These are phyloP conservation scores for Glossophaga mutica DNA, from an alignment of 2,797 vertebrate species.

Conservation along the genomic window DNA sequence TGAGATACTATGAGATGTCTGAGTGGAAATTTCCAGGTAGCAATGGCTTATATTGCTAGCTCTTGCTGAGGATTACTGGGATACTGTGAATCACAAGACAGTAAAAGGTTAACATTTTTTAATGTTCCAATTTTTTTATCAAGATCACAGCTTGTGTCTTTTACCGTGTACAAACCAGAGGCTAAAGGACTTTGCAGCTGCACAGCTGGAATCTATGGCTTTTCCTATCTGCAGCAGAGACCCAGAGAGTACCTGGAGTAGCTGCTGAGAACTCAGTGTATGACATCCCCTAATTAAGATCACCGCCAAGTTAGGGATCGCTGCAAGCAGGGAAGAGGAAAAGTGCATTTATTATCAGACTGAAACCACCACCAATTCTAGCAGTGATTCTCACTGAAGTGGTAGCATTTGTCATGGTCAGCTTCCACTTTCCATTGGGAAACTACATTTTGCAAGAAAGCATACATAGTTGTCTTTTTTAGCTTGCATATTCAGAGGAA, in stretches of 20 bases:
- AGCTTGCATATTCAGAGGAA: slow-evolving; percentile 13
- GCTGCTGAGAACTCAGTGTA: slow-evolving; percentile 49
- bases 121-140: slow-evolving; percentile 42
- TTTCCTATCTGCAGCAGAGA: slow-evolving; percentile 53
- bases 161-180: slow-evolving; percentile 39
- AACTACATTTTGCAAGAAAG: slow-evolving; percentile 31
- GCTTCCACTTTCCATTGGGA: slow-evolving; percentile 45
- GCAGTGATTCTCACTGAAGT: slow-evolving; percentile 21
- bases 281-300: slow-evolving; percentile 68
- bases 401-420: background rate
- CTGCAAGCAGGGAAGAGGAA: slow-evolving; percentile 44
- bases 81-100: background rate
- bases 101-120: slow-evolving; percentile 57
- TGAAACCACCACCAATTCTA: background rate
- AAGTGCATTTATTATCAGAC: slow-evolving; percentile 64
- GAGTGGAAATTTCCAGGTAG: background rate
- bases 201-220: slow-evolving; percentile 38
- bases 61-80: background rate
- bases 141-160: slow-evolving; percentile 67
- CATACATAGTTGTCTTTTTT: background rate
- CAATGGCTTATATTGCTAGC: background rate
- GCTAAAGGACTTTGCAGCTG: slow-evolving; percentile 50
- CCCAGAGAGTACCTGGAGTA: background rate
- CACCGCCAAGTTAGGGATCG: slow-evolving; percentile 27
- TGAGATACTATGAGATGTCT: background rate